A percentile compares a stretch with the other conserved stretches of the same genome.
Conservation (phyloP, 2,888 invertebrate species). For the Lysandra coridon region DNA sequence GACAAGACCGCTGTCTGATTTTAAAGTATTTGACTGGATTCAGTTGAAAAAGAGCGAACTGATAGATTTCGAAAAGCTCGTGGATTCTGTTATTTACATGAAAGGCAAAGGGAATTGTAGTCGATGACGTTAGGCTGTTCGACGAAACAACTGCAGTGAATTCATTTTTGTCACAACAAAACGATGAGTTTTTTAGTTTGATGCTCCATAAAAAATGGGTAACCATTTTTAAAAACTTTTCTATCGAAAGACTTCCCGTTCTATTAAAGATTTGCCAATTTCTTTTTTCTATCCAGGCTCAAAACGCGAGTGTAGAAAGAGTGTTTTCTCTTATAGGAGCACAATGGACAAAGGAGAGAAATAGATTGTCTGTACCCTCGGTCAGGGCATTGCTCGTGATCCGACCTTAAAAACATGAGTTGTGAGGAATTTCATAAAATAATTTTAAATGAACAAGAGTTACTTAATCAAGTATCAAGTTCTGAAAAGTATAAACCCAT, state of each 20-base stretch:
- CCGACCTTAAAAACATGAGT: no score
- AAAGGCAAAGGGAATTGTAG: conserved; percentile 9
- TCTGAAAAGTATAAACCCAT: no score
- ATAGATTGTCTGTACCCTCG: no score
- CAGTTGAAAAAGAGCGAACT: conserved; percentile 15
- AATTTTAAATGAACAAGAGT: conserved; percentile 13
- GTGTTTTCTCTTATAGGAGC: no score
- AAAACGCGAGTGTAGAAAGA: no score
- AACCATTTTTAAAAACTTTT: no score
- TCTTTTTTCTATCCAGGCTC: no score
- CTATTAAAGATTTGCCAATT: no score
- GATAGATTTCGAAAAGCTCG: conserved; percentile 1
- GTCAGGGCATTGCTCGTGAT: no score
- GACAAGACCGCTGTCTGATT: conserved; percentile 11
- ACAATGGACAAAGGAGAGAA: no score
- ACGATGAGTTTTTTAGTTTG: not conserved
- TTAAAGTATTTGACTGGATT: conserved; percentile 18
- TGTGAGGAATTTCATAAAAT: no score
- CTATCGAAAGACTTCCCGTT: no score
- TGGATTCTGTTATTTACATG: conserved; percentile 5
- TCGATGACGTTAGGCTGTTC: conserved; percentile 10
- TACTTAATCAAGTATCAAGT: conserved; percentile 11
- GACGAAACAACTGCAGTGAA: conserved; percentile 6
- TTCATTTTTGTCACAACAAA: not conserved
- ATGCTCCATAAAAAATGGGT: conserved; percentile 17